A percentile compares a stretch with the other conserved stretches of the same genome.
These are phyloP conservation scores for Calliphora vicina DNA, from an alignment of 1,140 invertebrate species.

Conservation along the genomic window DNA sequence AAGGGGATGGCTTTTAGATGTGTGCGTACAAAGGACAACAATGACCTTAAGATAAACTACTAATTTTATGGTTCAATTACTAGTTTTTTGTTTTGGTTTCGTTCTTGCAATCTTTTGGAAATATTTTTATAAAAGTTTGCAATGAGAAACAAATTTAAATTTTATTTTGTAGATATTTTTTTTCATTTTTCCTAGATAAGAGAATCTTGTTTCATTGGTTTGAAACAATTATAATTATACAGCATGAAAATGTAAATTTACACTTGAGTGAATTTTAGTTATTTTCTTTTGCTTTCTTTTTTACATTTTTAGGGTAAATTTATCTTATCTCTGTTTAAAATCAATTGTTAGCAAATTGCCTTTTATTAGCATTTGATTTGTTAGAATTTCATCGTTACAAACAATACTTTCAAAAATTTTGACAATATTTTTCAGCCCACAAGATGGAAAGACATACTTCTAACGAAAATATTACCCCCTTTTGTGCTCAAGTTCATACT, in stretches of 20 bases:
- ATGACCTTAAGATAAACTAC: slow-evolving; percentile 3
- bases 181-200: neutral
- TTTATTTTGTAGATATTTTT: neutral
- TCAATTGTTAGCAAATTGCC: neutral
- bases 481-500: neutral
- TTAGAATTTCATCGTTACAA: neutral
- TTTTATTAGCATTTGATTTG: neutral
- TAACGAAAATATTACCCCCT: neutral
- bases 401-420: neutral
- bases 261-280: neutral
- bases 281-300: neutral
- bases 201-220: neutral
- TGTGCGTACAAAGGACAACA: neutral
- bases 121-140: neutral
- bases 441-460: neutral
- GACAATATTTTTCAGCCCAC: neutral
- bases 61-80: slow-evolving; percentile 4
- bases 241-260: neutral
- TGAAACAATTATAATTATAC: neutral
- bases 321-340: neutral
- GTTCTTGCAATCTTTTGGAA: neutral
- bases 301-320: neutral
- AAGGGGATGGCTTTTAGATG: neutral
- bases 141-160: neutral
- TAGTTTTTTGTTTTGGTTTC: neutral